Conservation (phyloP, 1,140 invertebrate genomes). For the Protaetia brevitarsis region DNA sequence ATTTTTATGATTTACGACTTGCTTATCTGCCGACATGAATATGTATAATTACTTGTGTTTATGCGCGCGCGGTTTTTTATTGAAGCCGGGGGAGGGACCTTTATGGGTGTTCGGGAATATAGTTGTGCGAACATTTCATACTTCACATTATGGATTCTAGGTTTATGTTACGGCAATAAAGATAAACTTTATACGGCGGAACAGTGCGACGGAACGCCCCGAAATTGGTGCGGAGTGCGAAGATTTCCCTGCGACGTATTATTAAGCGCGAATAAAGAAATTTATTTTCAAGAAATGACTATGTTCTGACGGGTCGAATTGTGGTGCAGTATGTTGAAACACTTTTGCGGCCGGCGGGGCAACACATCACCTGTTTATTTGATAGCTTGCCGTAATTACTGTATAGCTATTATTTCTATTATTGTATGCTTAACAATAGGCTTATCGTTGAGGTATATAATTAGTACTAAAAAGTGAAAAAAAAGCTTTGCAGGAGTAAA, state of each 20-base stretch:
- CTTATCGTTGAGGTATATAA: too few relatives aligned
- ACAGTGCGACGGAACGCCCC: neutral
- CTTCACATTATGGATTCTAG: slow-evolving; percentile 18
- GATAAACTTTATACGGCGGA: neutral
- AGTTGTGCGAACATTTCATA: slow-evolving; percentile 16
- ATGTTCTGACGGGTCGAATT: neutral
- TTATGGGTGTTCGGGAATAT: slow-evolving; percentile 10
- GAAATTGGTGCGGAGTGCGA: neutral
- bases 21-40: slow-evolving; percentile 8
- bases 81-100: slow-evolving; percentile 5
- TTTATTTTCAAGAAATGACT: slow-evolving; percentile 4
- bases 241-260: neutral
- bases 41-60: slow-evolving; percentile 15
- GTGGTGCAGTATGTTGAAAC: neutral
- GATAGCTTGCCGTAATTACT: too few relatives aligned
- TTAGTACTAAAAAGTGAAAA: too few relatives aligned
- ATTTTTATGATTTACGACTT: slow-evolving; percentile 17
- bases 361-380: too few relatives aligned
- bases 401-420: too few relatives aligned
- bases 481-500: too few relatives aligned
- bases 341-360: too few relatives aligned
- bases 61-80: slow-evolving; percentile 7
- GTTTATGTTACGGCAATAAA: slow-evolving; percentile 12
- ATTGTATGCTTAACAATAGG: too few relatives aligned
- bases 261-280: slow-evolving; percentile 14